Percentiles rank a stretch among this genome's conserved stretches.
These are phyloP conservation scores for Zaprionus lineosus DNA, from an alignment of 2,888 invertebrate genomes.

Conservation along the genomic window DNA sequence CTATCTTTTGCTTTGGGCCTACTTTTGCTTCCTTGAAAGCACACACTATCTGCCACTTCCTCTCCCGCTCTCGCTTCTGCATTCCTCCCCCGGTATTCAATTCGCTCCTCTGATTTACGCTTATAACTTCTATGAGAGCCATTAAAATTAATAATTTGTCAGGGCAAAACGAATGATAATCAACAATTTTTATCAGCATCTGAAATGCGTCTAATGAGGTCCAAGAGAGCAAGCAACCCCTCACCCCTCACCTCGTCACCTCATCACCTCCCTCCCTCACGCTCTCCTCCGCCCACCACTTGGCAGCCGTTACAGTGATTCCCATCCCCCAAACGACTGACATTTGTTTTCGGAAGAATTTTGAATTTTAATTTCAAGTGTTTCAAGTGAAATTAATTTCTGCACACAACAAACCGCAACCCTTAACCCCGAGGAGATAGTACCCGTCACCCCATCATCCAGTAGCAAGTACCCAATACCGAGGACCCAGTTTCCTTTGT, in stretches of 20 bases:
- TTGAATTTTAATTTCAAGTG: conserved; percentile 80
- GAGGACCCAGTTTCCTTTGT: not conserved
- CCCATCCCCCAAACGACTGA: no score
- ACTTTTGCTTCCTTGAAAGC: not conserved
- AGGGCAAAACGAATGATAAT: conserved; percentile 48
- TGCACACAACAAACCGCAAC: conserved; percentile 56
- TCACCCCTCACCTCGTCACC: no score
- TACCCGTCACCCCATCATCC: conserved; percentile 1
- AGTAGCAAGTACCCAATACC: not conserved
- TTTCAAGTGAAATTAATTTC: conserved; percentile 80
- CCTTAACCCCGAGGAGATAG: conserved; percentile 60
- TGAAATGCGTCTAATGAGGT: conserved; percentile 56
- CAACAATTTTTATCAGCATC: conserved; percentile 62
- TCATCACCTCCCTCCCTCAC: no score
- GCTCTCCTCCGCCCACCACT: no score
- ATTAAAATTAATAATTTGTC: conserved; percentile 81
- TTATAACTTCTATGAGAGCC: conserved; percentile 49
- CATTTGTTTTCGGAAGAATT: conserved; percentile 35
- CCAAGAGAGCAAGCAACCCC: conserved; percentile 1
- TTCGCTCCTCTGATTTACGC: conserved; percentile 40
- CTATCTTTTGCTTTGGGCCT: not conserved
- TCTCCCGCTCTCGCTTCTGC: not conserved
- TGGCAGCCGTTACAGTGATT: no score
- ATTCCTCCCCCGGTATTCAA: not conserved
- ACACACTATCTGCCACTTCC: conserved; percentile 4